Conservation (phyloP, 2,888 invertebrate species). For the Brachyopa scutellaris region DNA sequence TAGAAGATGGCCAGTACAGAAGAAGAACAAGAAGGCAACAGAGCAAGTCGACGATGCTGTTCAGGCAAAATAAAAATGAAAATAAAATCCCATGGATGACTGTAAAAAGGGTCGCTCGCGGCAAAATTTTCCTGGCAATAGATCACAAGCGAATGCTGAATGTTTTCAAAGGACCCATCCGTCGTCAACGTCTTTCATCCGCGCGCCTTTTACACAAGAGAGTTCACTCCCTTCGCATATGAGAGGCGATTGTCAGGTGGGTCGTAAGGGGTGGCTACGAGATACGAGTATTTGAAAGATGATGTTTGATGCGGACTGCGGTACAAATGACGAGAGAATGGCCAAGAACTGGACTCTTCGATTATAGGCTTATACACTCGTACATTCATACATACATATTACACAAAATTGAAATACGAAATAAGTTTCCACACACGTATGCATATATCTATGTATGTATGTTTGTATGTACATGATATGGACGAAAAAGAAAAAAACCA, state of each 20-base stretch:
- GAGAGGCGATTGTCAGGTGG: conserved; percentile 56
- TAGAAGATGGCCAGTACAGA: conserved; percentile 29
- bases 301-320: conserved; percentile 65
- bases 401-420: conserved; percentile 69
- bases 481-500: conserved; percentile 27
- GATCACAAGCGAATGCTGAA: conserved; percentile 70
- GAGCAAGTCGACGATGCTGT: conserved; percentile 32
- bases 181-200: conserved; percentile 67
- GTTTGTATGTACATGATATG: too few species aligned
- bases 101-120: conserved; percentile 76
- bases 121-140: conserved; percentile 75
- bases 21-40: conserved; percentile 41
- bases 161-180: conserved; percentile 64
- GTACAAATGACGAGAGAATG: conserved; percentile 56
- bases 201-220: conserved; percentile 55
- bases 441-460: too few species aligned
- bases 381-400: too few species aligned
- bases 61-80: conserved; percentile 1
- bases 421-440: conserved; percentile 19
- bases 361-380: conserved; percentile 50
- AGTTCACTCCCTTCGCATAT: conserved; percentile 60
- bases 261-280: neutral
- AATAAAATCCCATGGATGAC: conserved; percentile 68
- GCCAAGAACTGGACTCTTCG: conserved; percentile 61
- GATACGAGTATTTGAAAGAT: conserved; percentile 45